Conservation (phyloP, 53 echinoderm and acorn worm species). For the Temnopleurus reevesii region DNA sequence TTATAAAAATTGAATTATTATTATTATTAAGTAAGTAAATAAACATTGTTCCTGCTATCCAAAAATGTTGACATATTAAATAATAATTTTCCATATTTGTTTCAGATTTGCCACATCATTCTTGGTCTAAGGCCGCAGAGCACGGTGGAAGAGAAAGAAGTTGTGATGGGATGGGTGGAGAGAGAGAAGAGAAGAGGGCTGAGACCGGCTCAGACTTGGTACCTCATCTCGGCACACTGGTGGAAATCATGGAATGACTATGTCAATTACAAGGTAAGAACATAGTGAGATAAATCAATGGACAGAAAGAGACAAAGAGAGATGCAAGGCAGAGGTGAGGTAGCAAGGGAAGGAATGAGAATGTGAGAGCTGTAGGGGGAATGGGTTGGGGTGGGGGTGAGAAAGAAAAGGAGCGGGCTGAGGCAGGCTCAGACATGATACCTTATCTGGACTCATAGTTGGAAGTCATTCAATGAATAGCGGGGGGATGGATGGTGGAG, state of each 20-base stretch:
- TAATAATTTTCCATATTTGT: too few relatives aligned
- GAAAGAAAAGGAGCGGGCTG: neutral
- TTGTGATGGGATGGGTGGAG: constrained; percentile 95
- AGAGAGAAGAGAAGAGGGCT: constrained; percentile 90
- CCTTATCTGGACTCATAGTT: too few relatives aligned
- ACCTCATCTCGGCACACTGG: constrained; percentile 86
- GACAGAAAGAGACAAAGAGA: too few relatives aligned
- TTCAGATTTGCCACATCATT: constrained; percentile 94
- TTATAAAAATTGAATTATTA: neutral
- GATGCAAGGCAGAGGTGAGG: too few relatives aligned
- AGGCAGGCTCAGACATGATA: too few relatives aligned
- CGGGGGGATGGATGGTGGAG: too few relatives aligned
- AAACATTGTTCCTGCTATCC: neutral
- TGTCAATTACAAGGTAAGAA: constrained; percentile 81
- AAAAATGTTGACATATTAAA: too few relatives aligned
- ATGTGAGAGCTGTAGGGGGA: too few relatives aligned
- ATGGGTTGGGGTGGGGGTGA: neutral
- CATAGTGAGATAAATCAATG: neutral
- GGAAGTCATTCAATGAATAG: too few relatives aligned
- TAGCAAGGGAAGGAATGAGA: too few relatives aligned
- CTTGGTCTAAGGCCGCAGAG: constrained; percentile 89
- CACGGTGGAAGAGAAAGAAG: constrained; percentile 87
- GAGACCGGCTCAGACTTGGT: constrained; percentile 90
- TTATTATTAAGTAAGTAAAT: neutral
- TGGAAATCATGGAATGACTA: constrained; percentile 94